phyloP scores from a whole-genome alignment of 2,888 invertebrate species.

The Cerceris ruficornis region DNA sequence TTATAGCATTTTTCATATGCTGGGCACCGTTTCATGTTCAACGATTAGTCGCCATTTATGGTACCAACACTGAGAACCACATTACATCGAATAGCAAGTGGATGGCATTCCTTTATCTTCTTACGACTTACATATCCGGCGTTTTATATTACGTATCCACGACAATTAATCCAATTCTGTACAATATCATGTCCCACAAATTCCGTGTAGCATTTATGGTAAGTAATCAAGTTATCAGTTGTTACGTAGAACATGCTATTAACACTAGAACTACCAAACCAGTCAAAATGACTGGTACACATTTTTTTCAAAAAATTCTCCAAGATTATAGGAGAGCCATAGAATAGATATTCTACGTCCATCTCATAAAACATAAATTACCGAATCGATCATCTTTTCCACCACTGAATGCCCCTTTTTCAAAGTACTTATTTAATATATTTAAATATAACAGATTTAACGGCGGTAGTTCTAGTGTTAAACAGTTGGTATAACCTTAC shows the following conservation, averaged over 20 bases:
- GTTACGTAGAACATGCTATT: not conserved
- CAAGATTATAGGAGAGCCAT: too few species aligned
- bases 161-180: conserved; percentile 95
- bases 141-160: conserved; percentile 96
- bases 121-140: conserved; percentile 92
- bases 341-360: too few species aligned
- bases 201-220: conserved; percentile 97
- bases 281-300: too few species aligned
- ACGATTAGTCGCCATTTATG: conserved; percentile 90
- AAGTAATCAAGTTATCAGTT: conserved; percentile 71
- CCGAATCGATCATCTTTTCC: too few species aligned
- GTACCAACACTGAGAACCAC: conserved; percentile 82
- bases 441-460: too few species aligned
- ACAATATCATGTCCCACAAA: conserved; percentile 97
- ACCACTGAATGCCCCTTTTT: too few species aligned
- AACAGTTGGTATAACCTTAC: too few species aligned
- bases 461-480: too few species aligned
- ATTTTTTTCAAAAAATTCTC: too few species aligned
- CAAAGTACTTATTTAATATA: too few species aligned
- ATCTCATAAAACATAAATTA: too few species aligned
- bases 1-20: conserved; percentile 94
- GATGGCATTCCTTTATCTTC: conserved; percentile 85
- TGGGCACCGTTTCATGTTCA: conserved; percentile 98
- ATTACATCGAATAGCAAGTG: conserved; percentile 75
- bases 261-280: too few species aligned